These are phyloP conservation scores for Etheostoma perlongum DNA, from an alignment of 2,797 vertebrate species.

Conservation along the genomic window DNA sequence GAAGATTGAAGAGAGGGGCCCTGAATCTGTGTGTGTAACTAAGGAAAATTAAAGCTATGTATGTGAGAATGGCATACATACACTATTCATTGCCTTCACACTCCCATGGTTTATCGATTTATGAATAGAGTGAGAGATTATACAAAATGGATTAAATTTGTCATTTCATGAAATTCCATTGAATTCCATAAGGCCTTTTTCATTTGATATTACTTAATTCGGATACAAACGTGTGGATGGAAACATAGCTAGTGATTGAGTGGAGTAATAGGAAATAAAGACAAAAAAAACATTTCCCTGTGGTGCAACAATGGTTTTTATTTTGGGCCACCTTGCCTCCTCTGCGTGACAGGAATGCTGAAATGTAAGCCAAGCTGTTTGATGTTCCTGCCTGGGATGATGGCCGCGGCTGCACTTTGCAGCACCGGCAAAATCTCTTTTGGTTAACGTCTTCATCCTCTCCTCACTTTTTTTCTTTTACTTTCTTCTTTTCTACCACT, in stretches of 20 bases:
- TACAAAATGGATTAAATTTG: background rate
- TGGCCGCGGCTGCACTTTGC: slow-evolving; percentile 31
- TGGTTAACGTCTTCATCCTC: slow-evolving; percentile 38
- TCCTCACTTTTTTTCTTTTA: slow-evolving; percentile 2
- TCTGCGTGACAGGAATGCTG: slow-evolving; percentile 42
- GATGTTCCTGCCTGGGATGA: slow-evolving; percentile 39
- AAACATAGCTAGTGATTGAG: background rate
- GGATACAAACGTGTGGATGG: no score
- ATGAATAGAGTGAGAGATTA: background rate
- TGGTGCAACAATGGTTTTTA: slow-evolving; percentile 16
- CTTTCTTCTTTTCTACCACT: background rate
- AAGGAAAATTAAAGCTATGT: background rate
- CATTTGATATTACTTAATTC: no score
- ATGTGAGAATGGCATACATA: slow-evolving; percentile 7
- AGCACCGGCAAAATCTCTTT: slow-evolving; percentile 28
- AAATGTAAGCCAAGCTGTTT: slow-evolving; percentile 38
- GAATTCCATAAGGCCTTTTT: no score
- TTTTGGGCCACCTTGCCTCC: slow-evolving; percentile 7
- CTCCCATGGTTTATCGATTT: background rate
- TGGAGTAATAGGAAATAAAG: background rate
- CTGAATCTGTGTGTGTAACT: slow-evolving; percentile 10
- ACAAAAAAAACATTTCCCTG: slow-evolving; percentile 20
- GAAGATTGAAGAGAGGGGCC: background rate
- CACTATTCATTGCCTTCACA: background rate
- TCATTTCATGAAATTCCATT: background rate